phyloP scores from a whole-genome alignment of 2,888 invertebrate species.

The Brenthis ino region DNA sequence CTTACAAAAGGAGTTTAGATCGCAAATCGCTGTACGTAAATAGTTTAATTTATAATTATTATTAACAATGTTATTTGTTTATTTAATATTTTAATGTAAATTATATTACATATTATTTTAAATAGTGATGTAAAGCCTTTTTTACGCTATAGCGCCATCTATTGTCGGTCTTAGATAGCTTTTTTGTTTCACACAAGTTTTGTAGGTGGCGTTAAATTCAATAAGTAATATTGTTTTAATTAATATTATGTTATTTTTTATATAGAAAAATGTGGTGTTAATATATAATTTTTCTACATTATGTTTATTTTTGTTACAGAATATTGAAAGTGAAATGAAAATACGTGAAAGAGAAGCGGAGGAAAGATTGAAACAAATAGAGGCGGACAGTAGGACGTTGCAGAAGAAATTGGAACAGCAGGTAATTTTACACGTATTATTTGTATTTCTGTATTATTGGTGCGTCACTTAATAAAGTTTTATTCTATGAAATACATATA shows the following conservation, averaged over 20 bases:
- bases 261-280: background rate
- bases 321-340: constrained; percentile 66
- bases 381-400: constrained; percentile 56
- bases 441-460: no score
- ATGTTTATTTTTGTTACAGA: constrained; percentile 50
- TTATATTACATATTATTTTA: no score
- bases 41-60: no score
- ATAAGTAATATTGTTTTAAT: background rate
- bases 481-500: no score
- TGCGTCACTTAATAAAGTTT: no score
- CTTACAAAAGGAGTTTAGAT: constrained; percentile 67
- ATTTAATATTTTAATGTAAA: no score
- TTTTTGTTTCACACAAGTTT: background rate
- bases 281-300: background rate
- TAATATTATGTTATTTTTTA: background rate
- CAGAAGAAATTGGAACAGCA: constrained; percentile 74
- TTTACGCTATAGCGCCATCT: constrained; percentile 25
- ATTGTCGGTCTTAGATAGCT: background rate
- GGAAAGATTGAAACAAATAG: constrained; percentile 57
- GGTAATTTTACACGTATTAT: constrained; percentile 45
- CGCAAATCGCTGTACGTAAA: constrained; percentile 62
- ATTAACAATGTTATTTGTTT: no score
- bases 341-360: constrained; percentile 61
- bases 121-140: background rate
- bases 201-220: constrained; percentile 20